A percentile compares a stretch with the other conserved stretches of the same genome.
Conservation (phyloP, 2,113 vertebrate species). For the Osmerus mordax region DNA sequence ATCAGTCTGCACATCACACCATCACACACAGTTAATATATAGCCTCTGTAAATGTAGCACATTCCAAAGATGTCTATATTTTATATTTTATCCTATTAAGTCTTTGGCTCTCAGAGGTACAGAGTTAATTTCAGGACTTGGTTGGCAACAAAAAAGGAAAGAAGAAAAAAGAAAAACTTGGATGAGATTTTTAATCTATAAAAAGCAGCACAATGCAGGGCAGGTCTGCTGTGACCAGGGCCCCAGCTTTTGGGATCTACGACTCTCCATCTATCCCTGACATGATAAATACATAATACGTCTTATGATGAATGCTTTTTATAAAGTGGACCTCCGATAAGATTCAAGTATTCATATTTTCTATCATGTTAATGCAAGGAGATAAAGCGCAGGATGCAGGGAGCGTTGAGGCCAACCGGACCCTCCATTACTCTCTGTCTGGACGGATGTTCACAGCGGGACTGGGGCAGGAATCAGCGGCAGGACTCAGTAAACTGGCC, state of each 20-base stretch:
- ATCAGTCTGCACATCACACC: conserved; percentile 68
- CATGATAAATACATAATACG: conserved; percentile 93
- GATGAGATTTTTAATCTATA: conserved; percentile 49
- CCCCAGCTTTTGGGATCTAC: conserved; percentile 81
- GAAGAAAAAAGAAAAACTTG: conserved; percentile 19
- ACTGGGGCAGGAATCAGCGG: conserved; percentile 35
- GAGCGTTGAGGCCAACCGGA: conserved; percentile 76
- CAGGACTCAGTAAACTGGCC: conserved; percentile 13
- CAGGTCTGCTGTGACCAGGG: conserved; percentile 64
- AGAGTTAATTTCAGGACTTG: conserved; percentile 64
- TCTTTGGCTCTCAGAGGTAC: conserved; percentile 41
- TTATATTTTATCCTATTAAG: conserved; percentile 66
- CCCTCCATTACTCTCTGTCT: conserved; percentile 81
- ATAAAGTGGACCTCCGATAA: conserved; percentile 93
- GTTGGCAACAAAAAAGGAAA: conserved; percentile 52
- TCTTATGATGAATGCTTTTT: conserved; percentile 95
- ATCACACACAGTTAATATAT: conserved; percentile 61
- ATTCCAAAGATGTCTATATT: conserved; percentile 51
- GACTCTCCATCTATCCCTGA: conserved; percentile 81
- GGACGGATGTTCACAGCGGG: conserved; percentile 28
- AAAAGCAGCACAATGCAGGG: conserved; percentile 55
- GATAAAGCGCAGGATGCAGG: conserved; percentile 85
- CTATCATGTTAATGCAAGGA: conserved; percentile 93
- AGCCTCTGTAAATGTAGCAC: conserved; percentile 54
- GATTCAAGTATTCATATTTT: conserved; percentile 95